phyloP scores from a whole-genome alignment of 1,140 invertebrate species.

The Drosophila miranda region DNA sequence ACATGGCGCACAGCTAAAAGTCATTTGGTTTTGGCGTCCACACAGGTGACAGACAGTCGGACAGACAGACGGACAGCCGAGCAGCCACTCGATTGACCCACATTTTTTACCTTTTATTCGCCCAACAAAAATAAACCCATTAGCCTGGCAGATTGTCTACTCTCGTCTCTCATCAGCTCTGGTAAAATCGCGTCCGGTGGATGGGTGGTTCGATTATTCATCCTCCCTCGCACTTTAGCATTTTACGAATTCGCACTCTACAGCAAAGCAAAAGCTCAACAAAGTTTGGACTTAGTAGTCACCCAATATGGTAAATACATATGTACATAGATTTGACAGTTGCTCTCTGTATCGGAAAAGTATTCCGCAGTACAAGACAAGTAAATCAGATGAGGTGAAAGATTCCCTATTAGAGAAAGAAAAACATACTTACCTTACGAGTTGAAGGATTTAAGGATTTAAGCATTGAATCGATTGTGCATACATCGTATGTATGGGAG shows the following conservation, averaged over 20 bases:
- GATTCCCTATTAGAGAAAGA: too few relatives aligned
- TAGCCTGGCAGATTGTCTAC: slow-evolving; percentile 57
- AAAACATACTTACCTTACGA: too few relatives aligned
- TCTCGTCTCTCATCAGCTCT: slow-evolving; percentile 34
- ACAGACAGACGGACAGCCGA: slow-evolving; percentile 28
- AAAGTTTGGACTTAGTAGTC: not conserved
- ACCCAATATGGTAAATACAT: not conserved
- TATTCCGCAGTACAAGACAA: too few relatives aligned
- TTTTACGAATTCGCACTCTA: slow-evolving; percentile 29
- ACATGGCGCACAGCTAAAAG: slow-evolving; percentile 72
- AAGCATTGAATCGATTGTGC: too few relatives aligned
- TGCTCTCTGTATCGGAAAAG: too few relatives aligned
- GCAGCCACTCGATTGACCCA: slow-evolving; percentile 59
- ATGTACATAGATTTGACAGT: too few relatives aligned
- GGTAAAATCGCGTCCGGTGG: slow-evolving; percentile 25
- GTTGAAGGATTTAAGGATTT: too few relatives aligned
- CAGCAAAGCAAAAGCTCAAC: slow-evolving; percentile 33
- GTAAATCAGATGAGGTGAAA: too few relatives aligned
- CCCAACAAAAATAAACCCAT: slow-evolving; percentile 77
- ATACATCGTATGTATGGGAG: too few relatives aligned
- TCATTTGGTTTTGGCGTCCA: slow-evolving; percentile 52
- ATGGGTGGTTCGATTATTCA: slow-evolving; percentile 21
- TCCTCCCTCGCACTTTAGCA: too few relatives aligned
- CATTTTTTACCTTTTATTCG: slow-evolving; percentile 70
- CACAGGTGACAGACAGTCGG: slow-evolving; percentile 4